phyloP scores from a whole-genome alignment of 2,113 vertebrate species.

The Petaurus breviceps region DNA sequence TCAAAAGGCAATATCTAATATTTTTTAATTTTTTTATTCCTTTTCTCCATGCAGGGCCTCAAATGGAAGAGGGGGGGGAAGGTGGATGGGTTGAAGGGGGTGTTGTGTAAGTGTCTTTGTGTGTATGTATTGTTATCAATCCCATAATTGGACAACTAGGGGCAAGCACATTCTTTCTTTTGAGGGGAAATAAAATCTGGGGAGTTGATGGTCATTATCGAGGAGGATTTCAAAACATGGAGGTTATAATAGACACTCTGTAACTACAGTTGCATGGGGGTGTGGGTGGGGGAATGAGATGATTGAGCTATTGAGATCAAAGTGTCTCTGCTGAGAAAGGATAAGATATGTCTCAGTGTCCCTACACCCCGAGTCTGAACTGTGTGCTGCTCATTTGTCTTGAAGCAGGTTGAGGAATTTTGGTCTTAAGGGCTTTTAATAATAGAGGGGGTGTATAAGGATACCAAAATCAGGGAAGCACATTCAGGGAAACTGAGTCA shows the following conservation, averaged over 20 bases:
- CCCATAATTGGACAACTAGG: slow-evolving; percentile 64
- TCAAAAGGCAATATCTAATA: slow-evolving; percentile 83
- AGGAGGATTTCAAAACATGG: slow-evolving; percentile 50
- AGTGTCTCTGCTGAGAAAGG: slow-evolving; percentile 31
- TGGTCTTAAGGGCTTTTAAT: slow-evolving; percentile 57
- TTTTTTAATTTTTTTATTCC: slow-evolving; percentile 83
- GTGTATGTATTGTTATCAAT: slow-evolving; percentile 43
- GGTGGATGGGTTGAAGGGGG: neutral
- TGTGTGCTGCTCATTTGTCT: neutral
- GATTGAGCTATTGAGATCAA: slow-evolving; percentile 32
- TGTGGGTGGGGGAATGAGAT: neutral
- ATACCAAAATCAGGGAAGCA: slow-evolving; percentile 39
- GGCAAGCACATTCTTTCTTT: slow-evolving; percentile 75
- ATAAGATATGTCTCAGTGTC: slow-evolving; percentile 37
- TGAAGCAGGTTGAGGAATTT: slow-evolving; percentile 23
- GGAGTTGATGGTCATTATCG: slow-evolving; percentile 67
- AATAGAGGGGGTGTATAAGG: neutral
- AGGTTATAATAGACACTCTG: slow-evolving; percentile 42
- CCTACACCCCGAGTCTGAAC: slow-evolving; percentile 16
- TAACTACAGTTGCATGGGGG: neutral
- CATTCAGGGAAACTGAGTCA: neutral
- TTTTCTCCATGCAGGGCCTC: slow-evolving; percentile 62
- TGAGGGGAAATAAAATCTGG: slow-evolving; percentile 38
- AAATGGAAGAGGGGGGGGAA: slow-evolving; percentile 66
- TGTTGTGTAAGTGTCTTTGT: slow-evolving; percentile 19